Conservation (phyloP, 2,797 vertebrate genomes). For the Poecilia picta region DNA sequence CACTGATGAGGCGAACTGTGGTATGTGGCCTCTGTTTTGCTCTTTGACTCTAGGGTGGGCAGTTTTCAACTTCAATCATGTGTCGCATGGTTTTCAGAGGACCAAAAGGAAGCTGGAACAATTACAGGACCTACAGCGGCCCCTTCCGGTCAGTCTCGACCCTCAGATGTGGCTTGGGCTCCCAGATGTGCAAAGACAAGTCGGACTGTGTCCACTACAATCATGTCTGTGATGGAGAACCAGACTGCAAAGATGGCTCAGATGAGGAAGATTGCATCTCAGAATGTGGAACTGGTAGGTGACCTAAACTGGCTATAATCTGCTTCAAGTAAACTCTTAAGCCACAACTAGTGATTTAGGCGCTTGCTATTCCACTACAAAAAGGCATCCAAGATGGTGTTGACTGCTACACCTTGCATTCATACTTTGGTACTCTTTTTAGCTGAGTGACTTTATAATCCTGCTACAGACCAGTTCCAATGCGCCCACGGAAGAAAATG, state of each 20-base stretch:
- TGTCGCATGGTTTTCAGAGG: constrained; percentile 24
- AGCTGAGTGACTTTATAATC: background rate
- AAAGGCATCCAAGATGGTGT: background rate
- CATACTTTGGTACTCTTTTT: background rate
- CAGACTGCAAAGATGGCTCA: constrained; percentile 87
- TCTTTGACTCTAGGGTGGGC: background rate
- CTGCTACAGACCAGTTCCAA: constrained; percentile 83
- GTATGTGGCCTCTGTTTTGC: constrained; percentile 58
- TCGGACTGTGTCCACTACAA: constrained; percentile 77
- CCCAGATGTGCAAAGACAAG: constrained; percentile 77
- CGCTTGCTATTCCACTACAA: background rate
- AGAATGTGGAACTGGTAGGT: constrained; percentile 67
- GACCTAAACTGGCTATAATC: background rate
- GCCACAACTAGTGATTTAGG: background rate
- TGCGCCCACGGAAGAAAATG: constrained; percentile 83
- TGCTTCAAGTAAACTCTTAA: background rate
- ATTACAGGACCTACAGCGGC: background rate
- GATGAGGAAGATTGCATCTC: constrained; percentile 85
- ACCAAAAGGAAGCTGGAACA: constrained; percentile 13
- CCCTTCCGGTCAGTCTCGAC: constrained; percentile 48
- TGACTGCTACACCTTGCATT: background rate
- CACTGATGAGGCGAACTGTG: constrained; percentile 82
- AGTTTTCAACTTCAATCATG: background rate
- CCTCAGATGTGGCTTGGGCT: constrained; percentile 67
- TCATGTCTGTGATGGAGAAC: constrained; percentile 85